A percentile compares a stretch with the other conserved stretches of the same genome.
Conservation (phyloP, 2,888 invertebrate species). For the Eupeodes latifasciatus region DNA sequence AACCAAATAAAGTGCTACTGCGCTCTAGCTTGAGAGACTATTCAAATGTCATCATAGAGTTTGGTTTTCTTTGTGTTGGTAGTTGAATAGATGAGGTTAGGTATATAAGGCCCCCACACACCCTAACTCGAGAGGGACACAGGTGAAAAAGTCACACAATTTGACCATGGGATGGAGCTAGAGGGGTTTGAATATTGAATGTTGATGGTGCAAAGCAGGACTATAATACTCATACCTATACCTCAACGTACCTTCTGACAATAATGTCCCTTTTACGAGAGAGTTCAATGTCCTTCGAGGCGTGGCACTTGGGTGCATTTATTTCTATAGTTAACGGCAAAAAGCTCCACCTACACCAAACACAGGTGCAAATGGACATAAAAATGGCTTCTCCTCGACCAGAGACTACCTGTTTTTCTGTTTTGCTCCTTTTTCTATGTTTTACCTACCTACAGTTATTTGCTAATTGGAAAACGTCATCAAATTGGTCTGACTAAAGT, state of each 20-base stretch:
- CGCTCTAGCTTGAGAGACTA: conserved; percentile 41
- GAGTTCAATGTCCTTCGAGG: conserved; percentile 67
- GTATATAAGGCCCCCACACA: conserved; percentile 6
- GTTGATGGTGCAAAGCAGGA: neutral
- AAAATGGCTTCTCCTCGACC: conserved; percentile 21
- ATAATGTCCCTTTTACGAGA: conserved; percentile 52
- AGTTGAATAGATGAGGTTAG: conserved; percentile 25
- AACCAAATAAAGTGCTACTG: conserved; percentile 53
- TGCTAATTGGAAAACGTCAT: conserved; percentile 68
- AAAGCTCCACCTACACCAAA: conserved; percentile 67
- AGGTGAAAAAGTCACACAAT: conserved; percentile 41
- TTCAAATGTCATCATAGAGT: conserved; percentile 61
- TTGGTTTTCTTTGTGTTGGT: conserved; percentile 42
- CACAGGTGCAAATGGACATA: conserved; percentile 47
- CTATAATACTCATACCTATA: neutral
- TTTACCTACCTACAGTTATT: neutral
- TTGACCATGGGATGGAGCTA: neutral
- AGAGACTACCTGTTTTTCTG: conserved; percentile 35
- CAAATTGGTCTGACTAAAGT: conserved; percentile 22
- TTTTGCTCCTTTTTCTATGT: neutral
- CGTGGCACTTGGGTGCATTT: conserved; percentile 56
- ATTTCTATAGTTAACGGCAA: conserved; percentile 37
- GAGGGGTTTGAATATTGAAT: neutral
- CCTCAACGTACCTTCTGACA: conserved; percentile 7
- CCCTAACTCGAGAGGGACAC: conserved; percentile 3